Base-by-base conservation (phyloP, 2,113 vertebrate genomes). In the Peromyscus maniculatus region DNA sequence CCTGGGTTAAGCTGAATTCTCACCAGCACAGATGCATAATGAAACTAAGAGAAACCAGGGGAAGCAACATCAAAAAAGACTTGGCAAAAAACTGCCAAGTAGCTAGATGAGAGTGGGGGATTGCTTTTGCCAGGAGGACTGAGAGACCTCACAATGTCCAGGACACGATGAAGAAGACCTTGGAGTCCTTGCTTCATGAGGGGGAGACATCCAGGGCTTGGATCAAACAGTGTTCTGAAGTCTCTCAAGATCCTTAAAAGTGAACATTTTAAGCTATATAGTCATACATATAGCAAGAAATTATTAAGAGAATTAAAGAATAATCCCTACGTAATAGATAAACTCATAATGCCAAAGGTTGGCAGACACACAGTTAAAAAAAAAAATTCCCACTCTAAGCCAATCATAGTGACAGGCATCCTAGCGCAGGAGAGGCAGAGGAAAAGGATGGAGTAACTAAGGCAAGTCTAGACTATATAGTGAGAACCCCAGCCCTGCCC, bases 261-360 rank as follows among this genome's bases (percentile, higher is more conserved):
- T 88, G 72, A 80, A 46, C n/a, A 87, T 90, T 84, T 13, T 26
- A n/a, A 24, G 46, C 26, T 89, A 88, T 7, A 64, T 49, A 59
- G 55, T 8, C 57, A 72, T 89, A 16, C 52, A 2, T 21, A 93
- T 46, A 75, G 55, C 19, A 87, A 93, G 64, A 71, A 91, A 46
- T 39, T 87, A 72, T 39, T 43, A 83, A 75, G 46, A 26, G 49
- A 95, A 78, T 57, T 71, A 7, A 78, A 93, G 96, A 87, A 19
- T 43, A 87, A 92, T 10, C 11, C 77, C 59, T 8, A 78, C 11
- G 22, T 17, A 93, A 39, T 4, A 87, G 28, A 46, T 67, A 89
- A 90, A 89, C 39, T 46, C 4, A 39, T 17, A 91, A 49, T 75
- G 17, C 19, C 4, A 46, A 66, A 88, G 3, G 75, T 67, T 92